Percentiles rank a stretch among this genome's conserved stretches.
Conservation (phyloP, 2,797 vertebrate species). For the Chelidonichthys spinosus region DNA sequence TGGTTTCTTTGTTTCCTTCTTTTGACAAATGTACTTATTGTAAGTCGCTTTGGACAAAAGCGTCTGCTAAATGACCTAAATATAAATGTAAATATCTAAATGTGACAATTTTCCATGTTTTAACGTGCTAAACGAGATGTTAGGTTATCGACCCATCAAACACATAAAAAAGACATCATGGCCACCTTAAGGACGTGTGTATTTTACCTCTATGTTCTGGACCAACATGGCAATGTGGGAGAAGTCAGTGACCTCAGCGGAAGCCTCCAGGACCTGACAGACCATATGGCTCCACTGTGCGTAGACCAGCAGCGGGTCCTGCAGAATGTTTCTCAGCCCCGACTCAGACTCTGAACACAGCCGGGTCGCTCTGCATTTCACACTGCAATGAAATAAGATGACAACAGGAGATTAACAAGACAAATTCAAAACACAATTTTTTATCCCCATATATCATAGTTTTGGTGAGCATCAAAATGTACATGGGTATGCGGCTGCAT, state of each 20-base stretch:
- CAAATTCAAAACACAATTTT: background rate
- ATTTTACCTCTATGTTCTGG: constrained; percentile 89
- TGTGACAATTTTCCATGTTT: too few species aligned
- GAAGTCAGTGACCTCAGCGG: constrained; percentile 83
- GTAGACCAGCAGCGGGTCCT: constrained; percentile 86
- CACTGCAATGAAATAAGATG: constrained; percentile 74
- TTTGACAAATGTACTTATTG: too few species aligned
- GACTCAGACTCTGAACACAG: constrained; percentile 83
- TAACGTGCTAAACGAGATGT: too few species aligned
- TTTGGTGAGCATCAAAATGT: too few species aligned
- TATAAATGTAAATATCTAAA: too few species aligned
- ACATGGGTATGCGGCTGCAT: too few species aligned
- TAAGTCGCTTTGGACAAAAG: too few species aligned
- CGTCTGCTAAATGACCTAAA: too few species aligned
- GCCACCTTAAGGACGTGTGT: background rate
- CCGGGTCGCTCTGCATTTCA: constrained; percentile 85
- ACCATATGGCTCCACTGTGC: constrained; percentile 86
- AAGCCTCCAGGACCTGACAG: constrained; percentile 85
- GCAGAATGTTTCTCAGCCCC: constrained; percentile 84
- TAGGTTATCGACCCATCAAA: too few species aligned
- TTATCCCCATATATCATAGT: too few species aligned
- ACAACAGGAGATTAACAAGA: background rate
- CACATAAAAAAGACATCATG: background rate
- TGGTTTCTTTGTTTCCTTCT: too few species aligned
- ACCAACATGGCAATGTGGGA: constrained; percentile 84